phyloP scores from a whole-genome alignment of 2,888 invertebrate species.

The Eurois occulta region DNA sequence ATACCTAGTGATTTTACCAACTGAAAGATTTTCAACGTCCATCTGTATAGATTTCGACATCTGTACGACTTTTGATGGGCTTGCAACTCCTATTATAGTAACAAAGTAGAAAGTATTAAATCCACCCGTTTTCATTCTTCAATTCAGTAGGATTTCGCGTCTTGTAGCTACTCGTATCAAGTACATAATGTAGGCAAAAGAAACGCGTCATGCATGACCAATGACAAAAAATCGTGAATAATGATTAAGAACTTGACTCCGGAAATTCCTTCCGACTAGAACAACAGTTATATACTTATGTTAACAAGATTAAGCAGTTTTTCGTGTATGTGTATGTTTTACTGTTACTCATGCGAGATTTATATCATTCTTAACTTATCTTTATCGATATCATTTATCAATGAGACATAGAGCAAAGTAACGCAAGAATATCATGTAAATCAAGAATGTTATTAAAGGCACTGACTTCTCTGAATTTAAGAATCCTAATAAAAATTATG shows the following conservation, averaged over 20 bases:
- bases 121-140: background rate
- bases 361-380: conserved; percentile 21
- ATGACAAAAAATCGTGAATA: conserved; percentile 28
- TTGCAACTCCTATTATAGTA: background rate
- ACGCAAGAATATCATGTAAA: background rate
- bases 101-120: background rate
- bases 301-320: conserved; percentile 15
- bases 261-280: conserved; percentile 52
- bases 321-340: conserved; percentile 11
- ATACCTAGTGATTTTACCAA: background rate
- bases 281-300: background rate
- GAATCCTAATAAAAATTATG: background rate
- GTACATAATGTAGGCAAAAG: conserved; percentile 1
- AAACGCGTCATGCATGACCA: conserved; percentile 3
- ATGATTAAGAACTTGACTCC: conserved; percentile 17
- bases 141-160: too few relatives aligned
- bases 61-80: background rate
- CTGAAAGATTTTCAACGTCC: background rate
- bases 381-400: conserved; percentile 33
- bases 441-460: background rate
- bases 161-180: background rate
- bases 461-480: background rate
- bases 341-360: conserved; percentile 30
- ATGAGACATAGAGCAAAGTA: background rate
- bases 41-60: background rate